Evolutionary conservation across 1,140 invertebrate genomes (phyloP), one percentile per base, ranked within the genome.

Genomic region (Zaprionus ornatus): DNA sequence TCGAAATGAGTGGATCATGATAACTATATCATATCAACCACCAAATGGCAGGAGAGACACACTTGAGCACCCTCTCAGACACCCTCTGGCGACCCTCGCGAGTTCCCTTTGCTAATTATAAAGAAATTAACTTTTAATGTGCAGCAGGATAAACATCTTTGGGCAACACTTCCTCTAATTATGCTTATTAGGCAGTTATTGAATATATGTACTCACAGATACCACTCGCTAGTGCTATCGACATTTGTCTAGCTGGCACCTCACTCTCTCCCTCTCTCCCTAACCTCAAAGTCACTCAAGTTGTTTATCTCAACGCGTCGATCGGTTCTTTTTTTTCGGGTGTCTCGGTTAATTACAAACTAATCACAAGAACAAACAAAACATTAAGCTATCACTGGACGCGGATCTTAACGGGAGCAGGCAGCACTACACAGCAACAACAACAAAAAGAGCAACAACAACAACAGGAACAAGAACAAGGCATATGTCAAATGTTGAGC

Each of bases 211-310:
- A 32, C 29, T 32, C 29, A 32, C 9, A 32, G 9, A 32, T 32
- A 32, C 29, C 29, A 25, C n/a, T 7, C 13, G 68, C 71, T 78
- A 78, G 85, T 88, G 85, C 70, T 81, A 88, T 84, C 85, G 71
- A 80, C 85, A 84, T 90, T 88, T 88, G 84, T 88, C 85, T 88
- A 90, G 88, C 81, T 81, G 81, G 55, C 84, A 87, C 83, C 83
- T 87, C 37, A 32, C 59, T 27, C 68, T 3, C 25, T 25, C 25
- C 3, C 25, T 10, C 9, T 32, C 9, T 32, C n/a, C n/a, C 29
- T 32, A 10, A 32, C 29, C 29, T 32, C 23, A 19, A n/a, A 54
- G 55, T 56, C 32, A 40, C 15, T 17, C n/a, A 48, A 35, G 55
- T 64, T 65, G 42, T 73, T 70, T 72, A 64, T 74, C 73, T 23